Evolutionary conservation across 2,888 invertebrate genomes (phyloP), one percentile per base, ranked within the genome.

Genomic region (Pandemis cinnamomeana): DNA sequence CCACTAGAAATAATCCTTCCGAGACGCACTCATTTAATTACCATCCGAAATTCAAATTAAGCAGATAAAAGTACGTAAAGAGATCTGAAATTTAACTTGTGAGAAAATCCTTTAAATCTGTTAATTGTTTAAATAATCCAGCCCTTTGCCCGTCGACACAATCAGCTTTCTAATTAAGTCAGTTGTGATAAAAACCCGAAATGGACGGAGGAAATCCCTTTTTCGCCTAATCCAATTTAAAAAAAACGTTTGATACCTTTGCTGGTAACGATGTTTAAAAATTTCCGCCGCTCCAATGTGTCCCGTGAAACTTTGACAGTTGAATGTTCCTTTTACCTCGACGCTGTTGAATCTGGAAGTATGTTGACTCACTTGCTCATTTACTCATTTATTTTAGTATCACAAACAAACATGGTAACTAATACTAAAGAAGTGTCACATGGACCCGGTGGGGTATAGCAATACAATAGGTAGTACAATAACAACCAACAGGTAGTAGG

Each of bases 91-190:
- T 80, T 77, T 75, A 77, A 76, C 75, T 72, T 75, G 75, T 42
- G 77, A 78, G 77, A 78, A 78, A 79, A 81, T 79, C 80, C 77
- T 76, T 78, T 82, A 81, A 79, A 80, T 76, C 78, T 72, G 78
- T 81, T 82, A 81, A 81, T 81, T 80, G 79, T 81, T 79, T 77
- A 77, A 78, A 78, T 80, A 81, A 82, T 78, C 82, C 78, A 72
- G 77, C 77, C 79, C 79, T 79, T 81, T 79, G 77, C 66, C 71
- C 60, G 74, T 20, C 60, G 76, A 77, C 77, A 77, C 78, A 78
- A 77, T 78, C 77, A 75, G 70, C 67, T 76, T 67, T 68, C 70
- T 72, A 76, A 77, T 75, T 76, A 78, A 78, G 67, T 58, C 74
- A 71, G 68, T 75, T 79, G 80, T 78, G 79, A 81, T 80, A 81